phyloP scores from a whole-genome alignment of 2,797 vertebrate genomes.

The Hephaestus fuliginosus region DNA sequence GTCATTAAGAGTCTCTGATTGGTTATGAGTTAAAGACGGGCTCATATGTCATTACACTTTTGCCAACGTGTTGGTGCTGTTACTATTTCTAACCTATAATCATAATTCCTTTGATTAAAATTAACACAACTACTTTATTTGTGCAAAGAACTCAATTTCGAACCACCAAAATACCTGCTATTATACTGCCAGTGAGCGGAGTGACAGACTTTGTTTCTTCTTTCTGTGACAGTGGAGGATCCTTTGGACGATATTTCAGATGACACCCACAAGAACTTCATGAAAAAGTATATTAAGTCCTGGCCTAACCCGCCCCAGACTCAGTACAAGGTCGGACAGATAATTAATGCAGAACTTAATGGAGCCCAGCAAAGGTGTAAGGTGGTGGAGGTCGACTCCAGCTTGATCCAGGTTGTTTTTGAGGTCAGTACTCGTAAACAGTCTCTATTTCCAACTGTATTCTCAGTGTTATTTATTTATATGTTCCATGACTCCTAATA shows the following conservation, averaged over 20 bases:
- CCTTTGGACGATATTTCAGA: conserved; percentile 91
- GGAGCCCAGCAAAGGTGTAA: conserved; percentile 87
- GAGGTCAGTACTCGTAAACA: conserved; percentile 45
- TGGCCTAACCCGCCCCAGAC: conserved; percentile 90
- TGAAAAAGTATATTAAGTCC: conserved; percentile 87
- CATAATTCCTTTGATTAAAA: too few species aligned
- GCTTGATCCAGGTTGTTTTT: conserved; percentile 79
- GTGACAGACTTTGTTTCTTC: not conserved
- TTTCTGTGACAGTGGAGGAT: conserved; percentile 83
- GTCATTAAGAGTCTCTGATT: too few species aligned
- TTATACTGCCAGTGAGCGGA: not conserved
- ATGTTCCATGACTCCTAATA: not conserved
- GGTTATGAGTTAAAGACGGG: too few species aligned
- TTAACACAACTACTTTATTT: too few species aligned
- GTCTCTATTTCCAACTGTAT: not conserved
- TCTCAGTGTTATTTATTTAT: not conserved
- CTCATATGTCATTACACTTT: too few species aligned
- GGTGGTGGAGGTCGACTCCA: conserved; percentile 88
- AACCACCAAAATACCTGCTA: not conserved
- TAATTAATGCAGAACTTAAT: conserved; percentile 86
- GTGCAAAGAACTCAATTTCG: too few species aligned
- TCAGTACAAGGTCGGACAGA: conserved; percentile 86
- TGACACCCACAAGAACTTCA: conserved; percentile 82
- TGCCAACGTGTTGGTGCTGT: too few species aligned
- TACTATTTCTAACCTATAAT: too few species aligned